Conservation (phyloP, 2,888 invertebrate genomes). For the Noctua janthina region DNA sequence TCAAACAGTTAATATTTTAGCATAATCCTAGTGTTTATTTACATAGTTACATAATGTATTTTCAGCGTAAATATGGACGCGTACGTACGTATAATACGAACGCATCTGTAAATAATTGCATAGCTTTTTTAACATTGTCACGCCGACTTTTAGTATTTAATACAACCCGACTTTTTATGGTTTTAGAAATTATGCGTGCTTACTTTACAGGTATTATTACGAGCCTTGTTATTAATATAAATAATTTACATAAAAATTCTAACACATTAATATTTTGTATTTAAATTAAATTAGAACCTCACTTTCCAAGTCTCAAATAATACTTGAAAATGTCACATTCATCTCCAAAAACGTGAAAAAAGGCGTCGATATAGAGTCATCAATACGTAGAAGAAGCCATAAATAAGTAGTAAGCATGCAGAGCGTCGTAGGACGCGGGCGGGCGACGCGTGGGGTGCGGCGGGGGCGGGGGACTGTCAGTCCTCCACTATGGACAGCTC, state of each 20-base stretch:
- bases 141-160: not conserved
- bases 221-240: not conserved
- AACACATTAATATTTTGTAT: not conserved
- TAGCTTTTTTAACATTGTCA: slow-evolving; percentile 1
- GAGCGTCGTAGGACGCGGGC: slow-evolving; percentile 62
- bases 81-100: slow-evolving; percentile 45
- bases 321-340: not conserved
- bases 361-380: slow-evolving; percentile 35
- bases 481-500: slow-evolving; percentile 89
- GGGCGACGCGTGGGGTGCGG: slow-evolving; percentile 38
- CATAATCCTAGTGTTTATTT: slow-evolving; percentile 43
- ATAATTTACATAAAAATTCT: slow-evolving; percentile 12
- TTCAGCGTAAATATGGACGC: slow-evolving; percentile 21
- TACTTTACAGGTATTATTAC: slow-evolving; percentile 2
- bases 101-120: slow-evolving; percentile 32
- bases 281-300: slow-evolving; percentile 2
- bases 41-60: slow-evolving; percentile 22
- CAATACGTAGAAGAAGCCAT: slow-evolving; percentile 61
- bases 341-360: slow-evolving; percentile 46
- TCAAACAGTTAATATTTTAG: slow-evolving; percentile 49
- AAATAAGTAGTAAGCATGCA: slow-evolving; percentile 67
- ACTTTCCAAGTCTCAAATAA: not conserved
- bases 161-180: slow-evolving; percentile 14
- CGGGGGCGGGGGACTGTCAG: slow-evolving; percentile 70
- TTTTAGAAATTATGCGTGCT: slow-evolving; percentile 33